phyloP scores from a whole-genome alignment of 2,888 invertebrate genomes.

The Spilarctia lutea region DNA sequence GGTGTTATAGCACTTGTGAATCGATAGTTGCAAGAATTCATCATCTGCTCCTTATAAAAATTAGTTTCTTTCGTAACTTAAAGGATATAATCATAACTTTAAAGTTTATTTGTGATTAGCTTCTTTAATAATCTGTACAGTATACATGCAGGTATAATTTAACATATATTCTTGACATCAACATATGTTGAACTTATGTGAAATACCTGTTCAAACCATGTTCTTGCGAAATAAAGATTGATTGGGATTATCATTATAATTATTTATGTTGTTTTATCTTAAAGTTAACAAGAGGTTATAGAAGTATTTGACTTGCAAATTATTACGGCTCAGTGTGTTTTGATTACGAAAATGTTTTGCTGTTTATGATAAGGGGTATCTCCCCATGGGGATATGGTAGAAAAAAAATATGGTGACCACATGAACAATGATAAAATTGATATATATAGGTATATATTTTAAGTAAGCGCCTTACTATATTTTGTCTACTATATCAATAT shows the following conservation, averaged over 20 bases:
- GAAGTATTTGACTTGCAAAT: not conserved
- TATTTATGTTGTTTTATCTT: not conserved
- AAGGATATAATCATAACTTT: not conserved
- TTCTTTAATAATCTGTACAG: not conserved
- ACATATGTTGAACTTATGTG: not conserved
- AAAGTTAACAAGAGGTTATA: not conserved
- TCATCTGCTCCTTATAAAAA: too few species aligned
- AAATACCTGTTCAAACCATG: not conserved
- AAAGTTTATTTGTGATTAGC: not conserved
- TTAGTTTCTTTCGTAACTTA: too few species aligned
- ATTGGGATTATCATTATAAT: not conserved
- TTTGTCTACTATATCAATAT: too few species aligned
- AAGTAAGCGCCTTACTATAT: too few species aligned
- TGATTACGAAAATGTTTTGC: not conserved
- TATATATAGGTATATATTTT: too few species aligned
- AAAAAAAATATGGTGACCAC: too few species aligned
- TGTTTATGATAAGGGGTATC: too few species aligned
- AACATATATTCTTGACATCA: not conserved
- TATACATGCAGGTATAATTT: not conserved
- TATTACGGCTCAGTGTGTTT: not conserved
- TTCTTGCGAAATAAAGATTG: conserved; percentile 2
- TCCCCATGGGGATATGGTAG: too few species aligned
- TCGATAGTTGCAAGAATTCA: too few species aligned
- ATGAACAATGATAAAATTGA: too few species aligned
- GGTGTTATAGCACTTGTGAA: too few species aligned